Evolutionary conservation across 2,888 invertebrate genomes (phyloP), one percentile per base, ranked within the genome.

Genomic region (Adelphocoris suturalis): DNA sequence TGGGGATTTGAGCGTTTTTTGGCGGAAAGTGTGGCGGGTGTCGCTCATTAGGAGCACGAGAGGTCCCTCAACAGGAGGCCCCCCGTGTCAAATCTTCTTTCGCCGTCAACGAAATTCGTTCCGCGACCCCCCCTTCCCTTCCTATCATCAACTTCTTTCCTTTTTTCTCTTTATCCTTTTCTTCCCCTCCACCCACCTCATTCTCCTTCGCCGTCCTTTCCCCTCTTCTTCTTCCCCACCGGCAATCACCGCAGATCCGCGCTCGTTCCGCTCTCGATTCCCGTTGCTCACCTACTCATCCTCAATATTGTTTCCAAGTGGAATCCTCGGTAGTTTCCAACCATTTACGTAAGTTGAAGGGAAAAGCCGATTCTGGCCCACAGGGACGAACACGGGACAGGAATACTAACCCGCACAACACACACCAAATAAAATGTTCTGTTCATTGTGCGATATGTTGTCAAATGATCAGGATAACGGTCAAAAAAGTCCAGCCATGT

Each of bases 81-180:
- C 57, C 68, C 68, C 68, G 68, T 68, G 68, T 68, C 68, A 68
- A 68, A 68, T 68, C 68, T 68, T 68, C 68, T 68, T 68, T 68
- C 68, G 12, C 68, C 68, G 68, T 68, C 68, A 68, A 23, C 4
- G 68, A 68, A 80, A 80, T 37, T 80, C 47, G 78, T 80, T 80
- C 46, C 78, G 78, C 47, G 37, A 47, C 16, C 47, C 14, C 78
- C n/a, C 37, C 46, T 11, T 46, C n/a, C 11, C 52, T 14, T 2
- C 11, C 52, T 52, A 3, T 52, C 52, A n/a, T 75, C 75, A 9
- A 4, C 14, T 12, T 19, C 75, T 75, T n/a, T 75, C 75, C 2
- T n/a, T 19, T 14, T 28, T 14, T 16, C 16, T 52, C 13, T 52
- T n/a, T n/a, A 4, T 75, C 75, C 12, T n/a, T 75, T n/a, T 19